These are phyloP conservation scores for Rhinophrynus dorsalis DNA, from an alignment of 2,797 vertebrate species.

Conservation along the genomic window DNA sequence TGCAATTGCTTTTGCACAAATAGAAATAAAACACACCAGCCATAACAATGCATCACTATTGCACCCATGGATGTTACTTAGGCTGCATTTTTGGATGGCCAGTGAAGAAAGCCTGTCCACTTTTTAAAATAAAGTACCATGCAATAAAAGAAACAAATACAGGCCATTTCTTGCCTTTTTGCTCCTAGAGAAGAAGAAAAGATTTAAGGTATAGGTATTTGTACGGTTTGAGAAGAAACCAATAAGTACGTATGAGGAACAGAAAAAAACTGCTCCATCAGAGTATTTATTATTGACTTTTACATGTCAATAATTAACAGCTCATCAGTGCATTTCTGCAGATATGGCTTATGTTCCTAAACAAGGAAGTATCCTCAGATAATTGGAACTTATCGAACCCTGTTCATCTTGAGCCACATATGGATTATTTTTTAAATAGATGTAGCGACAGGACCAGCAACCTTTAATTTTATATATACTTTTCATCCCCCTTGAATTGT, in stretches of 20 bases:
- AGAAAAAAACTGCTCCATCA: conserved; percentile 18
- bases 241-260: conserved; percentile 38
- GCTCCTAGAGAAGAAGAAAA: conserved; percentile 3
- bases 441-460: too few relatives aligned
- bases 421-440: not conserved
- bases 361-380: conserved; percentile 23
- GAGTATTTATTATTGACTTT: conserved; percentile 47
- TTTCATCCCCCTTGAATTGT: too few relatives aligned
- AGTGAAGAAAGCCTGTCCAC: not conserved
- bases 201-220: conserved; percentile 40
- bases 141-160: conserved; percentile 41
- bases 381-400: conserved; percentile 33
- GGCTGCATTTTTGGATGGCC: not conserved
- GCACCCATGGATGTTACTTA: not conserved
- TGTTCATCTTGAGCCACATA: conserved; percentile 17
- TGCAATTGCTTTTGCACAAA: conserved; percentile 32
- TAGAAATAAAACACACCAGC: conserved; percentile 19
- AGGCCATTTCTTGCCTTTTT: not conserved
- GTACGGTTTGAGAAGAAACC: conserved; percentile 34
- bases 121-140: not conserved
- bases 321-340: conserved; percentile 48
- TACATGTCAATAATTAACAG: conserved; percentile 49
- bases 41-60: conserved; percentile 16
- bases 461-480: too few relatives aligned
- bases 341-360: conserved; percentile 49